A percentile compares a stretch with the other conserved stretches of the same genome.
Conservation (phyloP, 2,797 vertebrate genomes). For the Salmo trutta region DNA sequence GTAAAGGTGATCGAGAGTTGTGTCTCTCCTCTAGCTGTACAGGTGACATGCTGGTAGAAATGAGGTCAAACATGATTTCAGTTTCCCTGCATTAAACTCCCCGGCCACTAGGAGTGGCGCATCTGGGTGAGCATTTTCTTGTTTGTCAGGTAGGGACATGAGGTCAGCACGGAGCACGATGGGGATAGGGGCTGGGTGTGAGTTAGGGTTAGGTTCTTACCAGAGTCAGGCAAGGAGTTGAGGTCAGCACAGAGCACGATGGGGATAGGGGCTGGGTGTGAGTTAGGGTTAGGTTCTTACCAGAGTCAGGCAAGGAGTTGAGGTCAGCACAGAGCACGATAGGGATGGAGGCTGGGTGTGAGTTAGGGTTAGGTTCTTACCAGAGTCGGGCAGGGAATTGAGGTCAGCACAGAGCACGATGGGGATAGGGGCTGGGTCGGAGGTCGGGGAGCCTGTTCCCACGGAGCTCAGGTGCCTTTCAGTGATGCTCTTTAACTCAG, state of each 20-base stretch:
- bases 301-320: too few species aligned
- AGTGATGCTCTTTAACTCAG: conserved; percentile 93
- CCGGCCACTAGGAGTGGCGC: too few species aligned
- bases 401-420: conserved; percentile 97
- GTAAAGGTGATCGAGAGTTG: too few species aligned
- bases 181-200: conserved; percentile 88
- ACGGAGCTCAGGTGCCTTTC: conserved; percentile 84
- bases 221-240: conserved; percentile 97
- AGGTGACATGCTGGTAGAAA: too few species aligned
- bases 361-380: conserved; percentile 72
- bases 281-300: too few species aligned
- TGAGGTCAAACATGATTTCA: too few species aligned
- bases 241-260: conserved; percentile 97
- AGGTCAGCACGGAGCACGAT: conserved; percentile 77
- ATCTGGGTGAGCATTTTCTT: too few species aligned
- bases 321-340: conserved; percentile 78
- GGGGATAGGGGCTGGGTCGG: conserved; percentile 88
- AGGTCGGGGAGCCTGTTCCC: conserved; percentile 78
- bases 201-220: conserved; percentile 72
- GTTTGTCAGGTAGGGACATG: conserved; percentile 80
- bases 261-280: conserved; percentile 89
- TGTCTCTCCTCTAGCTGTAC: too few species aligned
- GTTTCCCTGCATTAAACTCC: too few species aligned
- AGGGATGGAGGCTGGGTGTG: conserved; percentile 88
- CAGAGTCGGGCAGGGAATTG: conserved; percentile 97